Evolutionary conservation across 92 coral and sea anemone genomes (phyloP), one percentile per base, ranked within the genome.

Genomic region (Umimayanthus kanabou): DNA sequence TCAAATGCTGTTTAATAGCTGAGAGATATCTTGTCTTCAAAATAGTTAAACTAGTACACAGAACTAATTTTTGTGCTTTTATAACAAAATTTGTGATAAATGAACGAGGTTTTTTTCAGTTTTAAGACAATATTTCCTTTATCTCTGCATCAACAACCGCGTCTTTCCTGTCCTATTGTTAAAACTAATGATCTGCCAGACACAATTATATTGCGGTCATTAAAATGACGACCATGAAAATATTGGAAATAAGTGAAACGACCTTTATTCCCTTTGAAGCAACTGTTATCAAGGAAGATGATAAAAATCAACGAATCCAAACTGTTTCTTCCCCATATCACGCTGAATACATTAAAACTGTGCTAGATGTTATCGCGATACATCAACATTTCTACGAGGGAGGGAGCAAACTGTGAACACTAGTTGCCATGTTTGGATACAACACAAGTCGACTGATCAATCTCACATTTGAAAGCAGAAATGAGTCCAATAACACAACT

Each of bases 41-140:
- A 79, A 79, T 13, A 26, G 65, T 79, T 47, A 79, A 7, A 11
- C 42, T 0, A 43, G 29, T 61, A 28, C 3, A 37, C 25, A 16
- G 55, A 50, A 49, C 9, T 6, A 61, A 61, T 79, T 18, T 53
- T 15, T 1, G 9, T 80, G 71, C 37, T 53, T 80, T 57, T 50
- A 26, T 80, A 26, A 55, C 49, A 55, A 80, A 66, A 6, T 55
- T 80, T 57, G 22, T 28, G 45, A 28, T 80, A 50, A 26, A 53
- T 14, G 20, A 29, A 28, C 10, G 13, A 22, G 37, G 28, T 16
- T 28, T 57, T 23, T 55, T 55, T 80, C 61, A 78, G 61, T 78
- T 55, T 55, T 5, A 8, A 80, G 84, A 30, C 47, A 80, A 53
- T 80, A 29, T 55, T 80, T 80, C 42, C 71, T 57, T 79, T 80